These are phyloP conservation scores for Merluccius polli DNA, from an alignment of 2,797 vertebrate genomes.

Conservation along the genomic window DNA sequence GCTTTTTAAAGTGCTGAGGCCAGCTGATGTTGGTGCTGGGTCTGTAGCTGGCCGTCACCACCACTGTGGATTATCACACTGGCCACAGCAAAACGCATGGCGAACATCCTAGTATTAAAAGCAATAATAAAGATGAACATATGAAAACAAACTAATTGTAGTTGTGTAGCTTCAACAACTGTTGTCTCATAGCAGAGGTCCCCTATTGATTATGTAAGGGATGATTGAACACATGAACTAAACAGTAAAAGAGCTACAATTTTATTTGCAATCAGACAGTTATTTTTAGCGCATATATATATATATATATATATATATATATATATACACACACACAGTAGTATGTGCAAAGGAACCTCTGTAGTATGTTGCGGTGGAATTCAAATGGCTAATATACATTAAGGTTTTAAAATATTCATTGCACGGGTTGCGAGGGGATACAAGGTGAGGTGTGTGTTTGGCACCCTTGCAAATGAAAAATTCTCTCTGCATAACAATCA, in stretches of 20 bases:
- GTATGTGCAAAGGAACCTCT: conserved; percentile 79
- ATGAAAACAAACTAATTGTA: not conserved
- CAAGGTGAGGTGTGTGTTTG: conserved; percentile 83
- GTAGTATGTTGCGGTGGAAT: conserved; percentile 71
- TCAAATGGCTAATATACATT: conserved; percentile 82
- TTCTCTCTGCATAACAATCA: conserved; percentile 87
- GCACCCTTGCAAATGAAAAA: conserved; percentile 77
- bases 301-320: not conserved
- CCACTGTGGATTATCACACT: not conserved
- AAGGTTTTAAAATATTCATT: conserved; percentile 95
- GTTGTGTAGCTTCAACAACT: conserved; percentile 83
- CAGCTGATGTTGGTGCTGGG: not conserved
- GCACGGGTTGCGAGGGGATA: conserved; percentile 82
- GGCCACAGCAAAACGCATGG: too few species aligned
- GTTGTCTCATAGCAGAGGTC: conserved; percentile 99
- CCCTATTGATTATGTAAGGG: conserved; percentile 97
- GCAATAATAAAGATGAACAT: not conserved
- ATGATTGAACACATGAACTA: conserved; percentile 77
- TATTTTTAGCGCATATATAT: not conserved
- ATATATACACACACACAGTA: conserved; percentile 66
- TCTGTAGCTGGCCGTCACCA: too few species aligned
- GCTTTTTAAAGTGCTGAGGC: conserved; percentile 43
- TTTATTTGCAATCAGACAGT: not conserved
- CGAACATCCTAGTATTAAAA: not conserved
- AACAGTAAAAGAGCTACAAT: conserved; percentile 64